Evolutionary conservation across 2,888 invertebrate species (phyloP).

Genomic region (Drosophila lutescens): DNA sequence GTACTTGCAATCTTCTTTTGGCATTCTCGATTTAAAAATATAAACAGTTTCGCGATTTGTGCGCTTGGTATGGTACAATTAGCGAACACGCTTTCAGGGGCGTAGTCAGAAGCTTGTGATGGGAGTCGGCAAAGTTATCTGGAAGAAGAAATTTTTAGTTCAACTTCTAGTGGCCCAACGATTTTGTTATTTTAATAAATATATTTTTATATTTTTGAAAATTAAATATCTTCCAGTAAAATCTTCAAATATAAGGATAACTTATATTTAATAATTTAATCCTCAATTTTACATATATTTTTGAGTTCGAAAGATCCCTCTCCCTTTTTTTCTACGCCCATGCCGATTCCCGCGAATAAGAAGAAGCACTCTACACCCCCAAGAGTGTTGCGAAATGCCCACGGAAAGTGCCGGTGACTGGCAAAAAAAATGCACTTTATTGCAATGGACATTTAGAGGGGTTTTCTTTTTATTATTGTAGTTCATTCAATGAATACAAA

Average conservation of each 20-base stretch:
- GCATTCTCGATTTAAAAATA: conserved; percentile 52
- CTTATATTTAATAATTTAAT: too few relatives aligned
- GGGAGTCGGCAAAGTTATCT: background rate
- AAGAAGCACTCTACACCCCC: background rate
- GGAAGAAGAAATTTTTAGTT: too few relatives aligned
- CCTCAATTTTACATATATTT: too few relatives aligned
- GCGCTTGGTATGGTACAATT: conserved; percentile 15
- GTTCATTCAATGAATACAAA: conserved; percentile 79
- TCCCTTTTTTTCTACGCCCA: background rate
- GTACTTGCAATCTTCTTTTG: conserved; percentile 89
- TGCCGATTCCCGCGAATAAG: background rate
- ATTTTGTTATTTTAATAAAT: too few relatives aligned
- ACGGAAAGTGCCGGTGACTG: background rate
- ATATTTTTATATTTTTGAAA: too few relatives aligned
- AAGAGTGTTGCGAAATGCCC: conserved; percentile 34
- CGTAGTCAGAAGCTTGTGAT: background rate
- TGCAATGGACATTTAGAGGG: conserved; percentile 5
- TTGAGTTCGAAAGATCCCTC: background rate
- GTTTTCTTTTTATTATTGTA: conserved; percentile 64
- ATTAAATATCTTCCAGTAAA: too few relatives aligned
- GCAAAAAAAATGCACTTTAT: conserved; percentile 9
- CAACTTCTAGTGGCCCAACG: too few relatives aligned
- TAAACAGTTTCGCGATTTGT: conserved; percentile 8
- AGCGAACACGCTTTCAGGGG: conserved; percentile 8
- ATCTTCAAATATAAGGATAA: too few relatives aligned